Conservation (phyloP, 2,113 vertebrate species). For the Sminthopsis crassicaudata region DNA sequence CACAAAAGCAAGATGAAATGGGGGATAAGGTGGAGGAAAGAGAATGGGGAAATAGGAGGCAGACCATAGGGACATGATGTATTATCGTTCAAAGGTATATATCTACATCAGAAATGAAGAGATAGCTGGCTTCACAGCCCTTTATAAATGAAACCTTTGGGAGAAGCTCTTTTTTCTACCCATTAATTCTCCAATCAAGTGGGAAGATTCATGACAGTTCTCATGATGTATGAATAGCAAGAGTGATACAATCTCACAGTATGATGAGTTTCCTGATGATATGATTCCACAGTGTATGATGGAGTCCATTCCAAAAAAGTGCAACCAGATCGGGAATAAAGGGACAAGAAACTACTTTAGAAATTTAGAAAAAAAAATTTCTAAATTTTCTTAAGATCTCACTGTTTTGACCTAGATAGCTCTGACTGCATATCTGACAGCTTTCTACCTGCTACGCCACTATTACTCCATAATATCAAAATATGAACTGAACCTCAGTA, state of each 20-base stretch:
- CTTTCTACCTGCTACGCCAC: no score
- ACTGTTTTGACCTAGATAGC: neutral
- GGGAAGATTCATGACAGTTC: neutral
- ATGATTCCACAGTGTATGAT: neutral
- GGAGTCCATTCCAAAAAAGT: neutral
- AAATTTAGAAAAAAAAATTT: neutral
- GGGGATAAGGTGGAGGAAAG: neutral
- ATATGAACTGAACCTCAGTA: no score
- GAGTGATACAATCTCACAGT: neutral
- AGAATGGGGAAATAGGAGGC: neutral
- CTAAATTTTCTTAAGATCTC: no score
- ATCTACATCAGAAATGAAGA: neutral
- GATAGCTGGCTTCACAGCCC: neutral
- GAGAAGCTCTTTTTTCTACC: neutral
- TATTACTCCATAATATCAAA: no score
- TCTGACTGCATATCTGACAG: neutral
- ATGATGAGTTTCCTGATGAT: neutral
- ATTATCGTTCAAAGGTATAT: neutral
- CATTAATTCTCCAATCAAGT: neutral
- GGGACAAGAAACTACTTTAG: neutral
- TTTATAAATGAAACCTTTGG: neutral
- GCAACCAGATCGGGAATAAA: neutral
- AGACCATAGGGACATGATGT: neutral
- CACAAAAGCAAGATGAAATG: neutral
- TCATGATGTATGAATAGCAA: neutral